Conservation (phyloP, 2,888 invertebrate genomes). For the Pherbina coryleti region DNA sequence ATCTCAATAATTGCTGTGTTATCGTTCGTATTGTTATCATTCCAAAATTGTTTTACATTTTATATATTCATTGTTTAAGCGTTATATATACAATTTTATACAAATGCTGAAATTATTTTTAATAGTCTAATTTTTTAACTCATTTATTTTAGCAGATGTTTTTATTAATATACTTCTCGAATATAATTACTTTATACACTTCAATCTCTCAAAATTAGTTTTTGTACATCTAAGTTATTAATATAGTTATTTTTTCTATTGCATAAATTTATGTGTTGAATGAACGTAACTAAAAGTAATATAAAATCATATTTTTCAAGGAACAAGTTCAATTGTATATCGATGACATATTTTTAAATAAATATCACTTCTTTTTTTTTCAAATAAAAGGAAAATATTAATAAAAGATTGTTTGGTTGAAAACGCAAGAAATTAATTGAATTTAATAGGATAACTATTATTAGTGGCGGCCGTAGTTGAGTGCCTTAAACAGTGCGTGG, state of each 20-base stretch:
- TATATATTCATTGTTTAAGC: not conserved
- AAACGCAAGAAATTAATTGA: no score
- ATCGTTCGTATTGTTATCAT: slow-evolving; percentile 27
- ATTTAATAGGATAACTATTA: no score
- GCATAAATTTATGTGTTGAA: not conserved
- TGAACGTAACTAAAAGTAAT: slow-evolving; percentile 22
- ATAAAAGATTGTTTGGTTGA: no score
- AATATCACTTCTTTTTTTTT: not conserved
- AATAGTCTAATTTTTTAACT: not conserved
- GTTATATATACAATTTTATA: not conserved
- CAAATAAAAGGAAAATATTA: no score
- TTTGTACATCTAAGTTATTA: not conserved
- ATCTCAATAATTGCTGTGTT: slow-evolving; percentile 14
- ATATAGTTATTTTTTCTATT: not conserved
- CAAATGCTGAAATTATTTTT: slow-evolving; percentile 5
- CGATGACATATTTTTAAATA: slow-evolving; percentile 22
- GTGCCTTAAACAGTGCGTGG: no score
- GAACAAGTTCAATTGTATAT: slow-evolving; percentile 24
- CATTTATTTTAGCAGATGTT: not conserved
- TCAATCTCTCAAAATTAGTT: not conserved
- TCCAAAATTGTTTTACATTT: slow-evolving; percentile 13
- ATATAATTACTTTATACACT: not conserved
- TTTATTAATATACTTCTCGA: slow-evolving; percentile 7
- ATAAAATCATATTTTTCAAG: slow-evolving; percentile 28
- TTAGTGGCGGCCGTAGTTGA: no score